Evolutionary conservation across 2,113 vertebrate species (phyloP), one percentile per base, ranked within the genome.

Genomic region (Probosciger aterrimus): DNA sequence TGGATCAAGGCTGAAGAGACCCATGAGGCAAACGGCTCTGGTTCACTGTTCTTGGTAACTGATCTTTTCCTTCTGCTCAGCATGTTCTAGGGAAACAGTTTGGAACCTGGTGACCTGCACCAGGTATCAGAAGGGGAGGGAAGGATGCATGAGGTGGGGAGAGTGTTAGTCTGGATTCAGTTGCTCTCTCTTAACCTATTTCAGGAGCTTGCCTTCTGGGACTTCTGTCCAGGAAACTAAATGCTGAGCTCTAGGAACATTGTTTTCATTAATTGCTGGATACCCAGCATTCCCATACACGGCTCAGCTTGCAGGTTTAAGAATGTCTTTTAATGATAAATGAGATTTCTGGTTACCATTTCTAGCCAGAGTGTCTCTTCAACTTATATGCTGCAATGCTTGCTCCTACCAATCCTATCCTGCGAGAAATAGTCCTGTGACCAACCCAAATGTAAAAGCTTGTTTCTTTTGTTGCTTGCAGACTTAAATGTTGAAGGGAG

Each of bases 221-320:
- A 59, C 50, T 86, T 92, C n/a, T 43, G 43, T 53, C 68, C 65
- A 55, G 88, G 88, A 92, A 93, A 63, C 37, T 50, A 77, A 77
- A 46, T 64, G 41, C 85, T 93, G 68, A 81, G 53, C 37, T 92
- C 60, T 63, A 63, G 47, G 75, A 77, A 81, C 27, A 1, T 73
- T 86, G 35, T 80, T 82, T 65, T 57, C 18, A n/a, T 74, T 77
- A 73, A 47, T 84, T 64, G 50, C 24, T 39, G 55, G 24, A 52
- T 39, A 77, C 53, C 5, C 41, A 86, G 60, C 92, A 78, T 88
- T 86, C 57, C 47, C 23, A 27, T 78, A 4, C 3, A 0, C 22
- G 50, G 10, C 59, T 24, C 37, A 80, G 49, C n/a, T 89, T 7
- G 3, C 16, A 31, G 13, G 27, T 86, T 67, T 41, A 37, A 44